These are phyloP conservation scores for Prinia subflava DNA, from an alignment of 2,113 vertebrate species.

Conservation along the genomic window DNA sequence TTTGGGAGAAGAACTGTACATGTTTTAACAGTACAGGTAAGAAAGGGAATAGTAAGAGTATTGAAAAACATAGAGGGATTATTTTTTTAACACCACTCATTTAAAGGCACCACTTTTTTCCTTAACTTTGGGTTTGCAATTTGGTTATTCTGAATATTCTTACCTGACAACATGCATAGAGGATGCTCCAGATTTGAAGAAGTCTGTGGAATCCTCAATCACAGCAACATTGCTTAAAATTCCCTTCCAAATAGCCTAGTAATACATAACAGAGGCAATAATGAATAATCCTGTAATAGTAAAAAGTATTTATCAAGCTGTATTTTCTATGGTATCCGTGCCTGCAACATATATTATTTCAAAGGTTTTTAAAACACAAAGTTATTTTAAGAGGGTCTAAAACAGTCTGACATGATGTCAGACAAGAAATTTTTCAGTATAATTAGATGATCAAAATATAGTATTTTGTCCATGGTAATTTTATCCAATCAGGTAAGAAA, in stretches of 20 bases:
- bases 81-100: not conserved
- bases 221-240: conserved; percentile 78
- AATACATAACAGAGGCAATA: not conserved
- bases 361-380: not conserved
- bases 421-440: not conserved
- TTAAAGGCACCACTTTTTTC: not conserved
- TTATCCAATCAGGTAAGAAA: not conserved
- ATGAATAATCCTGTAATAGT: not conserved
- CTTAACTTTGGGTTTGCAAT: not conserved
- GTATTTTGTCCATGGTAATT: not conserved
- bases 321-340: not conserved
- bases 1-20: not conserved
- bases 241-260: conserved; percentile 80
- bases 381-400: not conserved
- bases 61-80: not conserved
- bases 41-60: not conserved
- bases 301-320: not conserved
- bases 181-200: conserved; percentile 84
- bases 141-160: not conserved
- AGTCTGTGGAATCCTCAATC: conserved; percentile 81
- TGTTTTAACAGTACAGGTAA: not conserved
- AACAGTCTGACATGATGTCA: not conserved
- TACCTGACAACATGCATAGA: conserved; percentile 87
- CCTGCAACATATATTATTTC: not conserved
- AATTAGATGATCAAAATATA: not conserved